phyloP scores from a whole-genome alignment of 1,140 invertebrate genomes.

The Ruditapes philippinarum region DNA sequence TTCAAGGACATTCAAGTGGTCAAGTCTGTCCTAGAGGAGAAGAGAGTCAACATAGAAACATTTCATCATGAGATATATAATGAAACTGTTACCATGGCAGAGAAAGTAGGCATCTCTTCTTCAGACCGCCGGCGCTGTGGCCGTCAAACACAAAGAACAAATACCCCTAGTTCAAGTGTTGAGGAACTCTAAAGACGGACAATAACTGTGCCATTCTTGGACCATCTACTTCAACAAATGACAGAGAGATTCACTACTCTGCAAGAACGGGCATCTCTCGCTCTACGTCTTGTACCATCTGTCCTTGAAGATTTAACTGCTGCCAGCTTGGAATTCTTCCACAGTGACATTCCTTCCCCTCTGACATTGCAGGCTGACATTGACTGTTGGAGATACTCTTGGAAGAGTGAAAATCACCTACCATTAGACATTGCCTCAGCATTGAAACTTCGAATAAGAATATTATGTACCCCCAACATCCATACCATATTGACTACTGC shows the following conservation, averaged over 20 bases:
- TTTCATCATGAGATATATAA: slow-evolving; percentile 23
- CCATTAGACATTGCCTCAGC: neutral
- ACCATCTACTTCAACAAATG: slow-evolving; percentile 10
- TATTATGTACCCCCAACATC: neutral
- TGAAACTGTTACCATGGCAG: neutral
- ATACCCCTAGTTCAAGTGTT: neutral
- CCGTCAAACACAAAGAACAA: neutral
- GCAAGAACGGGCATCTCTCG: neutral
- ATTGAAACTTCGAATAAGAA: neutral
- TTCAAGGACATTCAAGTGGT: slow-evolving; percentile 18
- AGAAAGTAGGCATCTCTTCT: neutral
- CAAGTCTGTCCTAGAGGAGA: neutral
- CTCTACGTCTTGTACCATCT: neutral
- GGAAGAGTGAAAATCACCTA: neutral
- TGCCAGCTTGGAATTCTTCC: neutral
- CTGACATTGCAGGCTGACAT: neutral
- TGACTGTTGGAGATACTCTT: neutral
- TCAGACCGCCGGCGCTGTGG: slow-evolving; percentile 25
- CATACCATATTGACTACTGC: neutral
- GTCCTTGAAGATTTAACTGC: neutral
- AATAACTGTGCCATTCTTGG: slow-evolving; percentile 29
- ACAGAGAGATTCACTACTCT: slow-evolving; percentile 3
- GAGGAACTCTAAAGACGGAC: slow-evolving; percentile 9
- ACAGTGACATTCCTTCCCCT: neutral
- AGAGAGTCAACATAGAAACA: neutral